Evolutionary conservation across 2,888 invertebrate genomes (phyloP).

Genomic region (Tipula vernalis): DNA sequence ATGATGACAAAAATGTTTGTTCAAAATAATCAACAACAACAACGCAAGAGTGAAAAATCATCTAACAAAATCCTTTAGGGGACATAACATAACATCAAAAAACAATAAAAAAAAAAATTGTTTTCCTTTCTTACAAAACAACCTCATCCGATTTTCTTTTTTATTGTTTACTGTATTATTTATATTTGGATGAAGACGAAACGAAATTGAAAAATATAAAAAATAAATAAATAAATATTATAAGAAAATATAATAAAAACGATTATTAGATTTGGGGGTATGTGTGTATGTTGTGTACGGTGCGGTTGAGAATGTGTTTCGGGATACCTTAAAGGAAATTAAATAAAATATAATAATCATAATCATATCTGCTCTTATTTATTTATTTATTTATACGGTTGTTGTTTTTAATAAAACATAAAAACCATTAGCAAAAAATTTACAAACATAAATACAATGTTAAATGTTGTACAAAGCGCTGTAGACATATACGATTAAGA

Average conservation of each 20-base stretch:
- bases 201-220: not conserved
- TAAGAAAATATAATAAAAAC: not conserved
- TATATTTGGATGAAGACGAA: not conserved
- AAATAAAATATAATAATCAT: not conserved
- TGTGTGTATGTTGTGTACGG: not conserved
- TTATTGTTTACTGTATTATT: not conserved
- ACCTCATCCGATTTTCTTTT: not conserved
- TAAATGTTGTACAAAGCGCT: not conserved
- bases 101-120: not conserved
- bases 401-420: not conserved
- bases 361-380: not conserved
- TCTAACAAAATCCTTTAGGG: slow-evolving; percentile 4
- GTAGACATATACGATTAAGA: too few relatives aligned
- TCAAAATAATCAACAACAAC: not conserved
- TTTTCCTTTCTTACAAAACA: not conserved
- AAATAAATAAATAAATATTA: not conserved
- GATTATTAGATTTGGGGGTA: not conserved
- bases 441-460: not conserved
- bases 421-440: not conserved
- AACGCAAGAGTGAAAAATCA: not conserved
- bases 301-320: not conserved
- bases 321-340: not conserved
- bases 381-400: not conserved
- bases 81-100: not conserved
- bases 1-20: not conserved